phyloP scores from a whole-genome alignment of 2,113 vertebrate genomes.

The Nematolebias whitei region DNA sequence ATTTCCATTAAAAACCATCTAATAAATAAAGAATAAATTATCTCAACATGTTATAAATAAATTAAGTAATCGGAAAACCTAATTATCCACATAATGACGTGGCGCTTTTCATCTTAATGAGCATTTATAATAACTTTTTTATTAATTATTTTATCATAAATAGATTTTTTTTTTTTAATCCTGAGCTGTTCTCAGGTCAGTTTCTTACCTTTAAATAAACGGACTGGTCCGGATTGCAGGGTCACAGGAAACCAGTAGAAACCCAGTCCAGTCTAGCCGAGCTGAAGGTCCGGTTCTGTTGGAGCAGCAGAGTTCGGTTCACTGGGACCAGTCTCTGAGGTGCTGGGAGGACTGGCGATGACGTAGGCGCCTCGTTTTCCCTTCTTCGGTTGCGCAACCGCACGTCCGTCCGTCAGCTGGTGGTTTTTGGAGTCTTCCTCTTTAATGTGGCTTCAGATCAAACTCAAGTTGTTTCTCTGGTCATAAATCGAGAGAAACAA shows the following conservation, averaged over 20 bases:
- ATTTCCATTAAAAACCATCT: too few species aligned
- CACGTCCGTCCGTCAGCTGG: constrained; percentile 52
- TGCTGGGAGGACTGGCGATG: constrained; percentile 41
- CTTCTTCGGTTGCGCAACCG: constrained; percentile 57
- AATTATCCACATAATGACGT: too few species aligned
- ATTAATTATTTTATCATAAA: not conserved
- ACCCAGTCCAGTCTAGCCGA: not conserved
- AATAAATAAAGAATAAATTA: too few species aligned
- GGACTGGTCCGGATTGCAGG: constrained; percentile 1
- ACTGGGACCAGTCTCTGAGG: constrained; percentile 8
- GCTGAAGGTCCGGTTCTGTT: not conserved
- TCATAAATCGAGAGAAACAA: not conserved
- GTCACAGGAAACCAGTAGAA: constrained; percentile 24
- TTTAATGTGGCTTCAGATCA: not conserved
- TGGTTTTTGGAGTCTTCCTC: not conserved
- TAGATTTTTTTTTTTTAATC: not conserved
- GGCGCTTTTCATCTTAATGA: too few species aligned
- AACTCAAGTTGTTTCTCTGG: not conserved
- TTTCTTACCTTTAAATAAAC: constrained; percentile 35
- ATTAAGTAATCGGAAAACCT: too few species aligned
- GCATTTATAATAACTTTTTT: too few species aligned
- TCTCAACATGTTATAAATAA: too few species aligned
- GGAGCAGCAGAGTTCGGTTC: constrained; percentile 1
- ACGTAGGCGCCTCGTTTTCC: constrained; percentile 47
- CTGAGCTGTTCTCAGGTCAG: constrained; percentile 1